Percentiles rank a stretch among this genome's conserved stretches.
Conservation (phyloP, 1,140 invertebrate genomes). For the Hylaeus volcanicus region DNA sequence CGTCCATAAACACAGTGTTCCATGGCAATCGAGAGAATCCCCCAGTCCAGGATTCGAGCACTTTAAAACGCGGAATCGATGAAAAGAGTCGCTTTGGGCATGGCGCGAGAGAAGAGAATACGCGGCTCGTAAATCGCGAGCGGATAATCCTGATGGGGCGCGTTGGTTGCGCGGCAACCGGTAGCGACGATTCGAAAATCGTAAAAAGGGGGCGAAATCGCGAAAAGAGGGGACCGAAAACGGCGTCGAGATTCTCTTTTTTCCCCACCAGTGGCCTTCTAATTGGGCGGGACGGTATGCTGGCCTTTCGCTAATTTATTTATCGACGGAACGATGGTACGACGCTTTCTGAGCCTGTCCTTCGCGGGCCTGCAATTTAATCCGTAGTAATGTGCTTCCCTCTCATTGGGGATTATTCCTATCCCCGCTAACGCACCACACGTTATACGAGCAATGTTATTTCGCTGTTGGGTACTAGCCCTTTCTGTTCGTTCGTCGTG, state of each 20-base stretch:
- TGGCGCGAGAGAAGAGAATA: slow-evolving; percentile 12
- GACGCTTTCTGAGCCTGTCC: slow-evolving; percentile 29
- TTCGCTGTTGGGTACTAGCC: slow-evolving; percentile 4
- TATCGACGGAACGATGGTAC: slow-evolving; percentile 21
- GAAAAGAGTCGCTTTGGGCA: slow-evolving; percentile 29
- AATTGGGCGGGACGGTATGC: slow-evolving; percentile 29
- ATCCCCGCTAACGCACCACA: slow-evolving; percentile 9
- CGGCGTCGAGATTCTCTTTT: slow-evolving; percentile 1
- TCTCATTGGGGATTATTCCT: slow-evolving; percentile 40
- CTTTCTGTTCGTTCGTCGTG: slow-evolving; percentile 1
- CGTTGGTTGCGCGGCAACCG: slow-evolving; percentile 46
- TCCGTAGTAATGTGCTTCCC: slow-evolving; percentile 29
- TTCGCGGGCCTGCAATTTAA: slow-evolving; percentile 42
- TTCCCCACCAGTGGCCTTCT: neutral
- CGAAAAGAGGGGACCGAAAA: neutral
- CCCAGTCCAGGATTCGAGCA: neutral
- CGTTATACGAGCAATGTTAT: slow-evolving; percentile 19
- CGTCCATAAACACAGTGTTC: slow-evolving; percentile 33
- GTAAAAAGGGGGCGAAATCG: slow-evolving; percentile 37
- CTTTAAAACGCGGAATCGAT: slow-evolving; percentile 51
- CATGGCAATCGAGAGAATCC: slow-evolving; percentile 27
- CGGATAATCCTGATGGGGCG: slow-evolving; percentile 58
- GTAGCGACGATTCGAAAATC: slow-evolving; percentile 58
- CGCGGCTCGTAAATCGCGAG: slow-evolving; percentile 56
- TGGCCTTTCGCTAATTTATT: slow-evolving; percentile 42